Conservation (phyloP, 1,140 invertebrate species). For the Cepaea nemoralis region DNA sequence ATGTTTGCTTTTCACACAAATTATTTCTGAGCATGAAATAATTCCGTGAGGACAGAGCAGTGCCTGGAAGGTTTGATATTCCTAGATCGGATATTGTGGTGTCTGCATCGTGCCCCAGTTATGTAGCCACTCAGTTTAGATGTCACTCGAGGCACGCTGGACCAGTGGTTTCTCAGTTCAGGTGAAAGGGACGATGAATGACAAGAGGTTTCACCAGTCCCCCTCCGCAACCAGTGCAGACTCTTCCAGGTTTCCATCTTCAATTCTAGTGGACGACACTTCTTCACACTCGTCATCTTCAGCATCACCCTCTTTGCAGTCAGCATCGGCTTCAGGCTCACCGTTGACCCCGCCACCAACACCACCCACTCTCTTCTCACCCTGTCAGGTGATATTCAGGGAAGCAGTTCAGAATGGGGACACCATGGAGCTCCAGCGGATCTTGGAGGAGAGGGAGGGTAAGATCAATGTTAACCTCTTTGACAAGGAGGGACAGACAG, state of each 20-base stretch:
- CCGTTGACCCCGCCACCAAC: constrained; percentile 34
- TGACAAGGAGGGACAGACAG: constrained; percentile 26
- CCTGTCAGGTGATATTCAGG: constrained; percentile 68
- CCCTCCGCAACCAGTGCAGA: constrained; percentile 14
- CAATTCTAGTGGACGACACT: background rate
- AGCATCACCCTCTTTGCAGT: background rate
- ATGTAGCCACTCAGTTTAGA: too few species aligned
- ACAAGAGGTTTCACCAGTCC: background rate
- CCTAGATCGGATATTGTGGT: too few species aligned
- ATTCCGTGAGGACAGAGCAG: too few species aligned
- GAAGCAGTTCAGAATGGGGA: constrained; percentile 71
- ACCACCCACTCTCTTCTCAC: constrained; percentile 12
- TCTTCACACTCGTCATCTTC: constrained; percentile 20
- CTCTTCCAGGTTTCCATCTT: background rate
- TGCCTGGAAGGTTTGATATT: too few species aligned
- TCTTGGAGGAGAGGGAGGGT: constrained; percentile 69
- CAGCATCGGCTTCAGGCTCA: background rate
- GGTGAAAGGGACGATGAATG: constrained; percentile 30
- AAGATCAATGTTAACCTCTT: constrained; percentile 48
- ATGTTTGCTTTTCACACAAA: too few species aligned
- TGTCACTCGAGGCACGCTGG: background rate
- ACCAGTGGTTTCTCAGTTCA: background rate
- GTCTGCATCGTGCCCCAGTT: too few species aligned
- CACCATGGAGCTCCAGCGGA: constrained; percentile 65
- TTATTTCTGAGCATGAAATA: too few species aligned